Base-by-base conservation (phyloP, 2,797 vertebrate genomes). In the Aeoliscus strigatus region DNA sequence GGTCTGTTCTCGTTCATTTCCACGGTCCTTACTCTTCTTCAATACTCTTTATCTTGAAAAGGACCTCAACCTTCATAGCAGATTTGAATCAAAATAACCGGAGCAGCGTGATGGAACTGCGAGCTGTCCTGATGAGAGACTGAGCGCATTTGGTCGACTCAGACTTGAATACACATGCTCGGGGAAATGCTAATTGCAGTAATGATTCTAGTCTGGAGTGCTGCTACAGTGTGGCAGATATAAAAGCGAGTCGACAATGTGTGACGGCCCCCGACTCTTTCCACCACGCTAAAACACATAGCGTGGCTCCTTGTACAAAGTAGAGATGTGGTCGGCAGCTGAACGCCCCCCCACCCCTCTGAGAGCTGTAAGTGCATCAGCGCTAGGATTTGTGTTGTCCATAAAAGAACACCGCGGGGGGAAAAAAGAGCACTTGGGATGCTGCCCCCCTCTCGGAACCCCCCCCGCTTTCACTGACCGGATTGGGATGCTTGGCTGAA, bases 401-500 rank as follows among this genome's bases (percentile, higher is more conserved):
- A 72, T 74, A 73, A 66, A 75, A 66, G 69, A 70, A 49, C 60
- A 61, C 52, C 49, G 37, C 46, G 37, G 40, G 48, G n/a, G 54
- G n/a, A 15, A 30, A 33, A 52, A 35, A 41, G 43, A 30, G 46
- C 42, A 39, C 50, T 56, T 41, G 27, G 38, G 30, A 46, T 66
- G 39, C 49, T 51, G 15, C 10, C 30, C 58, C 54, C 56, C 17
- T 27, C 52, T 31, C 27, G 50, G 48, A 34, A 39, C 38, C 30
- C 34, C 41, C 51, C 56, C 51, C 43, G 49, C 33, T 31, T 41
- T 27, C 31, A 49, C 56, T 62, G 67, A 60, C 64, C 7, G 32
- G 26, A 48, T 46, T 63, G 49, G 38, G 60, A 75, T 73, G 72
- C 70, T 77, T 76, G 76, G 63, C 51, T 73, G 73, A 69, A 50